Evolutionary conservation across 1,140 invertebrate genomes (phyloP).

Genomic region (Chrysomallon squamiferum): DNA sequence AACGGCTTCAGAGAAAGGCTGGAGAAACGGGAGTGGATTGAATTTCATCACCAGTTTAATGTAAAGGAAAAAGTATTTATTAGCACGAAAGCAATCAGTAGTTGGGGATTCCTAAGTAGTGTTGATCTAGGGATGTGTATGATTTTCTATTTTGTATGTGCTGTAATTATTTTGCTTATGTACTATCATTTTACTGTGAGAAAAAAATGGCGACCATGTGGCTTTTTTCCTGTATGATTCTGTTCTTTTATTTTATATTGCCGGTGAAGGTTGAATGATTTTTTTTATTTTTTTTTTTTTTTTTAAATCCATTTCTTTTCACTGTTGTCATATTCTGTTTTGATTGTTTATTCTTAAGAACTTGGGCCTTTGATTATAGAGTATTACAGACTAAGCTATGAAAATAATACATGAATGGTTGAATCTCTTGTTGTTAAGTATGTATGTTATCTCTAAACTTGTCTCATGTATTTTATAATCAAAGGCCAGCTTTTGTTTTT

Average conservation of each 20-base stretch:
- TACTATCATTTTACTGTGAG: conserved; percentile 69
- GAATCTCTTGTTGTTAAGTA: too few species aligned
- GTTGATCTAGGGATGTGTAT: conserved; percentile 79
- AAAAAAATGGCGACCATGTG: conserved; percentile 24
- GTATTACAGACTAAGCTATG: too few species aligned
- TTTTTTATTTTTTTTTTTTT: too few species aligned
- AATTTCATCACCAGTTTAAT: not conserved
- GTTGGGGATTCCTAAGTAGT: conserved; percentile 46
- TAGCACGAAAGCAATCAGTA: not conserved
- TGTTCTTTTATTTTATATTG: not conserved
- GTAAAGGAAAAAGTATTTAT: not conserved
- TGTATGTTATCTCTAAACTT: too few species aligned
- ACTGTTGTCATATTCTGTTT: too few species aligned
- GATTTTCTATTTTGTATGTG: conserved; percentile 72
- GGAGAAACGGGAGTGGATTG: not conserved
- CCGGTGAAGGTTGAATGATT: too few species aligned
- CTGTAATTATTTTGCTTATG: conserved; percentile 74
- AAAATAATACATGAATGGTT: too few species aligned
- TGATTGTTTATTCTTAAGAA: too few species aligned
- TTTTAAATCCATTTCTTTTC: too few species aligned
- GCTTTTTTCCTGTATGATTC: conserved; percentile 10
- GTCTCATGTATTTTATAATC: too few species aligned
- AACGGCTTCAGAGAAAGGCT: conserved; percentile 4
- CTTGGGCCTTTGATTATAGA: too few species aligned
- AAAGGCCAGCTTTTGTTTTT: too few species aligned